Percentiles rank a stretch among this genome's conserved stretches.
Conservation (phyloP, 2,888 invertebrate genomes). For the Sarcophaga caerulescens region DNA sequence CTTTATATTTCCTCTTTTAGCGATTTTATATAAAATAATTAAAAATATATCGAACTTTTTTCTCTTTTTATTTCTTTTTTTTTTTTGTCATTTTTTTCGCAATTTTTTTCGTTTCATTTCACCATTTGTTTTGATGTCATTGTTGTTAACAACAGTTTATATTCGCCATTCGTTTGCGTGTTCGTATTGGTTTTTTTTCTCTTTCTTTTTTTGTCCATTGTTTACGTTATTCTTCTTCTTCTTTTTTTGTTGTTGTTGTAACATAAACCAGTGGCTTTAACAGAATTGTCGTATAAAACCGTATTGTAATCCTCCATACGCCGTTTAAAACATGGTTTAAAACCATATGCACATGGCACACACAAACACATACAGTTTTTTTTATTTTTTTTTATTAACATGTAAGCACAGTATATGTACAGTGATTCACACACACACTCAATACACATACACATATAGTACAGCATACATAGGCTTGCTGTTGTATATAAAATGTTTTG, state of each 20-base stretch:
- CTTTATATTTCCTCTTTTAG: no score
- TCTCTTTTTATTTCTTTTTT: no score
- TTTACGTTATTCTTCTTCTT: not conserved
- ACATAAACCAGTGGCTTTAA: constrained; percentile 10
- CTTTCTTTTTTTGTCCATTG: not conserved
- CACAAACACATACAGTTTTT: not conserved
- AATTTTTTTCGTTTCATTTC: not conserved
- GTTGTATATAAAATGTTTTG: constrained; percentile 9
- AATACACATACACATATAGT: not conserved
- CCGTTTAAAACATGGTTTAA: constrained; percentile 14
- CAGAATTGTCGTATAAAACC: constrained; percentile 26
- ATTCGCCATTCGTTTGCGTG: not conserved
- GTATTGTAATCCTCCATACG: constrained; percentile 25
- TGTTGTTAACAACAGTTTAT: not conserved
- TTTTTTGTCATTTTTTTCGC: no score
- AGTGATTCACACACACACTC: no score
- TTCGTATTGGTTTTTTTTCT: not conserved
- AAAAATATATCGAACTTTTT: no score
- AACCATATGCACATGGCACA: constrained; percentile 8
- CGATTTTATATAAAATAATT: no score
- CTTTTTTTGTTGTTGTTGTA: not conserved
- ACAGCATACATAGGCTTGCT: not conserved
- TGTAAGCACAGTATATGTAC: no score
- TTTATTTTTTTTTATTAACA: no score
- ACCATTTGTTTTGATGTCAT: not conserved